phyloP scores from a whole-genome alignment of 2,797 vertebrate genomes.

The Lerista edwardsae region DNA sequence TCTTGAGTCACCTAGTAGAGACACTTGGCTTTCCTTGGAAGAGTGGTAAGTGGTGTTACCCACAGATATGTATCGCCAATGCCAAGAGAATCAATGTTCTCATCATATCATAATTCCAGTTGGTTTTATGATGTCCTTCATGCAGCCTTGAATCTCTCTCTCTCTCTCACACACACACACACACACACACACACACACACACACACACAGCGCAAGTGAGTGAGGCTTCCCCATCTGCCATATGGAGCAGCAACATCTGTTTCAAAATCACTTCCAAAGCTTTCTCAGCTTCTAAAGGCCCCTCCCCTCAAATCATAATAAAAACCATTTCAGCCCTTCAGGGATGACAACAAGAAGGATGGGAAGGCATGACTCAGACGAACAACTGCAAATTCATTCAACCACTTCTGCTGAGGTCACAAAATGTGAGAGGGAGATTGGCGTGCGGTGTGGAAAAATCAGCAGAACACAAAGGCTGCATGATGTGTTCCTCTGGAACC shows the following conservation, averaged over 20 bases:
- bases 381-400: conserved; percentile 36
- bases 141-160: conserved; percentile 21
- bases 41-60: neutral
- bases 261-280: conserved; percentile 23
- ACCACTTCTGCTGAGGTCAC: conserved; percentile 57
- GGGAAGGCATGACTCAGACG: conserved; percentile 58
- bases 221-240: neutral
- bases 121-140: conserved; percentile 32
- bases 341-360: conserved; percentile 38
- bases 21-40: neutral
- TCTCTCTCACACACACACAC: no score
- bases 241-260: conserved; percentile 1
- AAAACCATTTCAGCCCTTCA: neutral
- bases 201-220: no score
- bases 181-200: no score
- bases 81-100: neutral
- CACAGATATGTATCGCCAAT: neutral
- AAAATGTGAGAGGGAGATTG: conserved; percentile 30
- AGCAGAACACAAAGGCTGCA: conserved; percentile 59
- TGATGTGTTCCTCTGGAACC: conserved; percentile 56
- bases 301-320: conserved; percentile 1
- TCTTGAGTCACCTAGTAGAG: neutral
- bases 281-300: accelerated
- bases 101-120: neutral
- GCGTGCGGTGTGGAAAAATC: conserved; percentile 29